Conservation (phyloP, 2,888 invertebrate genomes). For the Lepidocyrtinus sp. region DNA sequence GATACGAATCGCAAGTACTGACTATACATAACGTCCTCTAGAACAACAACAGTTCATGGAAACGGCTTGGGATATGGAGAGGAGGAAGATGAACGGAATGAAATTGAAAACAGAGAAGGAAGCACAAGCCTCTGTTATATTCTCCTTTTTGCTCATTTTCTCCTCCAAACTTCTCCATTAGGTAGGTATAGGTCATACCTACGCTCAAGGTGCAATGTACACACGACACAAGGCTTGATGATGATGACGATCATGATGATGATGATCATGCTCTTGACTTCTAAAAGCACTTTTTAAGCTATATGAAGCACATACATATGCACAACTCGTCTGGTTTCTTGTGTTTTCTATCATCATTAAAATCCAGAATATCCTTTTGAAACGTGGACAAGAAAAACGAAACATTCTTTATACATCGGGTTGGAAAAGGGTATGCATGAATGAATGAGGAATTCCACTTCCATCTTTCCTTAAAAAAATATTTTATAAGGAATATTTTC, state of each 20-base stretch:
- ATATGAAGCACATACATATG: background rate
- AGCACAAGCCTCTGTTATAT: conserved; percentile 12
- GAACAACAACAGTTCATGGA: conserved; percentile 13
- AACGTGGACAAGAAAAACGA: background rate
- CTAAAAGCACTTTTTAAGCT: conserved; percentile 11
- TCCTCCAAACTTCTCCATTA: background rate
- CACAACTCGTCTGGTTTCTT: conserved; percentile 15
- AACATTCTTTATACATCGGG: background rate
- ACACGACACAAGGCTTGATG: conserved; percentile 16
- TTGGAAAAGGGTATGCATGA: conserved; percentile 20
- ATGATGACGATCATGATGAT: conserved; percentile 14
- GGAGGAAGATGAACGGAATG: conserved; percentile 15
- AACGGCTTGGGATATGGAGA: background rate
- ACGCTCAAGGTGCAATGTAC: conserved; percentile 18
- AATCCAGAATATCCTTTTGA: background rate
- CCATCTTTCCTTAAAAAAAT: conserved; percentile 3
- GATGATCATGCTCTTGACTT: conserved; percentile 44
- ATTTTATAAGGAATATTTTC: background rate
- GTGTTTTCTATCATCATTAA: background rate
- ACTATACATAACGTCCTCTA: too few species aligned
- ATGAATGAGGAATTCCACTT: conserved; percentile 45
- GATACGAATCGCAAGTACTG: conserved; percentile 2
- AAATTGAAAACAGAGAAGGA: conserved; percentile 18
- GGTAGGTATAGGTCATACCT: conserved; percentile 5
- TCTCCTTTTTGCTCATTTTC: conserved; percentile 2